These are phyloP conservation scores for Vombatus ursinus DNA, from an alignment of 2,113 vertebrate genomes.

Conservation along the genomic window DNA sequence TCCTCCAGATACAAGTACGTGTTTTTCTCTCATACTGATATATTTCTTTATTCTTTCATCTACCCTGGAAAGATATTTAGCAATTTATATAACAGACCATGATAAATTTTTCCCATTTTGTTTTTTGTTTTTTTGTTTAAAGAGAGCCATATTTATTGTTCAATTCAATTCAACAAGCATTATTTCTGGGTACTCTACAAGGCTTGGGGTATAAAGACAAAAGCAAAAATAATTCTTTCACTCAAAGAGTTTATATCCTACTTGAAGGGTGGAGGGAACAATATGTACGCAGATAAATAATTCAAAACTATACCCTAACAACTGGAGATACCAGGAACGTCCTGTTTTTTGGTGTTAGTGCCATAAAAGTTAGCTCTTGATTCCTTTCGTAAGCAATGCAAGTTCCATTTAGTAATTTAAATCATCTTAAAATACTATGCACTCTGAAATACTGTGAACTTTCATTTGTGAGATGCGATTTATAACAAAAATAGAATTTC, in stretches of 20 bases:
- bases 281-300: not conserved
- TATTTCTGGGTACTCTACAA: not conserved
- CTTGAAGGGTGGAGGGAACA: not conserved
- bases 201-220: not conserved
- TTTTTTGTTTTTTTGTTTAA: too few species aligned
- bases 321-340: not conserved
- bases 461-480: not conserved
- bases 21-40: not conserved
- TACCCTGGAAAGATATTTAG: not conserved
- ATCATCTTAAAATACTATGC: not conserved
- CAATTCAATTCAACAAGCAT: not conserved
- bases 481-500: not conserved
- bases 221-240: not conserved
- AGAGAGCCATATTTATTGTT: not conserved
- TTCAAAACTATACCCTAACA: not conserved
- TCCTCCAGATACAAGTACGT: not conserved
- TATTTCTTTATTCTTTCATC: not conserved
- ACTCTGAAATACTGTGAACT: not conserved
- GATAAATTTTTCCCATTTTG: not conserved
- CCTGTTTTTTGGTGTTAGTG: not conserved
- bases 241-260: not conserved
- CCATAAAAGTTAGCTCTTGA: not conserved
- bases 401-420: not conserved
- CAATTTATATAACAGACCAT: not conserved
- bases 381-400: not conserved